A percentile compares a stretch with the other conserved stretches of the same genome.
These are phyloP conservation scores for Sander vitreus DNA, from an alignment of 2,113 vertebrate genomes.

Conservation along the genomic window DNA sequence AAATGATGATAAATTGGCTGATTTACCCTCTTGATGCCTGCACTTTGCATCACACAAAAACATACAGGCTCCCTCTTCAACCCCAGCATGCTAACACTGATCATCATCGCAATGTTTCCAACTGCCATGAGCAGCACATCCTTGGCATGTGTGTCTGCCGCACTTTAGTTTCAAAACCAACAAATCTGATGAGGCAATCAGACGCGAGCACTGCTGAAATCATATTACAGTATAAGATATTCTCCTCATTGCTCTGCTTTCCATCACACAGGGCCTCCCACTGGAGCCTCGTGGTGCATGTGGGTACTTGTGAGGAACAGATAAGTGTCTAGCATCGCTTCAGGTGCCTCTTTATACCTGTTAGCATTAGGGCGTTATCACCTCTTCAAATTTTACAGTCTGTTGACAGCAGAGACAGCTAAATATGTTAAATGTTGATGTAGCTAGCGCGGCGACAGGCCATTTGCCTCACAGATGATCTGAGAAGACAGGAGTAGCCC, in stretches of 20 bases:
- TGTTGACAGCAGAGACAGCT: conserved; percentile 46
- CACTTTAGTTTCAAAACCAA: conserved; percentile 22
- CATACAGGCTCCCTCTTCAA: not conserved
- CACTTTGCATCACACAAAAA: not conserved
- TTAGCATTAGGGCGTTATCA: conserved; percentile 46
- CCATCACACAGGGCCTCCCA: conserved; percentile 7
- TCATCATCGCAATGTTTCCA: conserved; percentile 25
- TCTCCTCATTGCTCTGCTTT: not conserved
- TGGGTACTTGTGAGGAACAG: conserved; percentile 19
- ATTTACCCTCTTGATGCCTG: not conserved
- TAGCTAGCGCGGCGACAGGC: conserved; percentile 45
- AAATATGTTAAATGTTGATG: conserved; percentile 38
- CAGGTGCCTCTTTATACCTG: conserved; percentile 45
- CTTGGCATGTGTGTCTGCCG: not conserved
- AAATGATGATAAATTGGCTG: conserved; percentile 18
- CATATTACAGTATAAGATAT: not conserved
- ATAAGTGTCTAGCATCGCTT: conserved; percentile 32
- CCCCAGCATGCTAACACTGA: conserved; percentile 6
- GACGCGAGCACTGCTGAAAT: not conserved
- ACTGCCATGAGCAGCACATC: conserved; percentile 7
- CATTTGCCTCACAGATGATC: conserved; percentile 59
- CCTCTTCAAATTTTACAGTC: conserved; percentile 40
- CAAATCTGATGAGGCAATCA: conserved; percentile 38
- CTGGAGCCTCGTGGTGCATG: not conserved
- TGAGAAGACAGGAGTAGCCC: conserved; percentile 53